Percentiles rank a stretch among this genome's conserved stretches.
phyloP scores from a whole-genome alignment of 2,888 invertebrate species.

The Diarsia dahlii region DNA sequence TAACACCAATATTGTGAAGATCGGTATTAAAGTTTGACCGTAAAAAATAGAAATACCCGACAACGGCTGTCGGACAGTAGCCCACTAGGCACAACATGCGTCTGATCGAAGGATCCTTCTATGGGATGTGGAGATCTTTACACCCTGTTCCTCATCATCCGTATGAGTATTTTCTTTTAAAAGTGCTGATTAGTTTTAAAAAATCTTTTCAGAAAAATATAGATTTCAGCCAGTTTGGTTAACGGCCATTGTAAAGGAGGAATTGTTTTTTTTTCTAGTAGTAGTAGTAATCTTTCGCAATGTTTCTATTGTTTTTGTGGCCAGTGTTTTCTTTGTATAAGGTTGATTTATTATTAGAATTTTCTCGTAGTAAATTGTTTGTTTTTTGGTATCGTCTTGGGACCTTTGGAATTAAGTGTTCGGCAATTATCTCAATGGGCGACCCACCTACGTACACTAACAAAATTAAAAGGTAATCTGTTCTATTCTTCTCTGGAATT shows the following conservation, averaged over 20 bases:
- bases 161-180: too few relatives aligned
- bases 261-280: too few relatives aligned
- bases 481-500: neutral
- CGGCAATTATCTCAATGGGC: neutral
- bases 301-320: neutral
- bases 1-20: too few relatives aligned
- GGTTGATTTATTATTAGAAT: neutral
- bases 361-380: neutral
- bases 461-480: neutral
- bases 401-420: neutral
- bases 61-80: too few relatives aligned
- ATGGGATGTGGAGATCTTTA: neutral
- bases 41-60: too few relatives aligned
- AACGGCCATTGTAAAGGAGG: too few relatives aligned
- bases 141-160: neutral
- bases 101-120: too few relatives aligned
- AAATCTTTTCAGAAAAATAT: too few relatives aligned
- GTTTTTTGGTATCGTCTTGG: neutral
- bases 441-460: neutral
- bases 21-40: too few relatives aligned
- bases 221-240: too few relatives aligned
- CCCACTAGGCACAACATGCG: too few relatives aligned
- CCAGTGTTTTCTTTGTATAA: neutral
- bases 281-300: neutral
- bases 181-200: too few relatives aligned